Evolutionary conservation across 2,888 invertebrate genomes (phyloP).

Genomic region (Epistrophe grossulariae): DNA sequence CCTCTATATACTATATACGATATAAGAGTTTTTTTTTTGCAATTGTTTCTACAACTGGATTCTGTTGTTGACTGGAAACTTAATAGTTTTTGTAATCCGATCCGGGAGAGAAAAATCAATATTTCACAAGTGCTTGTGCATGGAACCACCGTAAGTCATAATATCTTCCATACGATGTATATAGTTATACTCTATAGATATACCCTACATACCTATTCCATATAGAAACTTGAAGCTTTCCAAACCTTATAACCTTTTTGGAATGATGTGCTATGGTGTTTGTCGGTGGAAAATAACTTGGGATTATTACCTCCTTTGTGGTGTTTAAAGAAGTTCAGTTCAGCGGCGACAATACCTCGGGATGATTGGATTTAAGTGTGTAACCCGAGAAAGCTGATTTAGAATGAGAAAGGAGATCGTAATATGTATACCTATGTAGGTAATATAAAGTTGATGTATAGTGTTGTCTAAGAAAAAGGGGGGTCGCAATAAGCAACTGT

Average conservation of each 20-base stretch:
- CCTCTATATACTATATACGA: not conserved
- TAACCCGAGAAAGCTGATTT: slow-evolving; percentile 65
- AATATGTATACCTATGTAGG: not conserved
- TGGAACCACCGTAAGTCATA: slow-evolving; percentile 56
- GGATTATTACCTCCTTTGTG: slow-evolving; percentile 69
- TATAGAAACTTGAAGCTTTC: not conserved
- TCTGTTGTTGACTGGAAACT: slow-evolving; percentile 74
- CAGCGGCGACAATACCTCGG: slow-evolving; percentile 55
- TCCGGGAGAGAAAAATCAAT: slow-evolving; percentile 65
- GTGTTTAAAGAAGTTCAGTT: slow-evolving; percentile 60
- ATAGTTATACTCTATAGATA: not conserved
- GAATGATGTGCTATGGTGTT: slow-evolving; percentile 32
- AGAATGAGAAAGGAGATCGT: not conserved
- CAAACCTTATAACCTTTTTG: slow-evolving; percentile 9
- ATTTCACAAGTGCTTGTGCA: slow-evolving; percentile 65
- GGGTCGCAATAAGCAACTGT: slow-evolving; percentile 15
- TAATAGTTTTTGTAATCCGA: slow-evolving; percentile 75
- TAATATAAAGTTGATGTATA: too few species aligned
- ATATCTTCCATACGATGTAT: not conserved
- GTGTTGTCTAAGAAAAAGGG: not conserved
- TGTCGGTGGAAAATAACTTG: slow-evolving; percentile 58
- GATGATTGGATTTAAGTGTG: slow-evolving; percentile 67
- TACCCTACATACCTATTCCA: not conserved
- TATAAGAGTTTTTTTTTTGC: slow-evolving; percentile 7
- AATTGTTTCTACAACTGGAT: slow-evolving; percentile 73